Evolutionary conservation across 2,888 invertebrate species (phyloP).

Genomic region (Saturnia pavonia): DNA sequence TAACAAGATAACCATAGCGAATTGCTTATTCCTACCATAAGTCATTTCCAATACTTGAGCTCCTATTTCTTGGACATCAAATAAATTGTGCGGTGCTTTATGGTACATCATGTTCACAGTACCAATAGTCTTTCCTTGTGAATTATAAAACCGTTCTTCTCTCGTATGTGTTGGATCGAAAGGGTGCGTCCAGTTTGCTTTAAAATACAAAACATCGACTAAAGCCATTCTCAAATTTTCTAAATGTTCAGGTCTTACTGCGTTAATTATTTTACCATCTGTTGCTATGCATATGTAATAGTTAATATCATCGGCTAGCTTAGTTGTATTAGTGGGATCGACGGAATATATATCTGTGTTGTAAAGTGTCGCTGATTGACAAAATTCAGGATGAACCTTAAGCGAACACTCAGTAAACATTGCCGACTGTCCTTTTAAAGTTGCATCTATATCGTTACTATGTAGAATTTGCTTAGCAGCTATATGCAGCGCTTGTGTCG

Average conservation of each 20-base stretch:
- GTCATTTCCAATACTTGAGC: conserved; percentile 86
- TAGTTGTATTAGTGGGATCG: conserved; percentile 77
- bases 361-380: conserved; percentile 70
- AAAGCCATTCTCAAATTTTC: conserved; percentile 80
- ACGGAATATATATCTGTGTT: conserved; percentile 79
- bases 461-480: conserved; percentile 55
- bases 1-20: conserved; percentile 84
- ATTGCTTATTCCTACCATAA: conserved; percentile 83
- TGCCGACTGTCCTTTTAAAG: conserved; percentile 57
- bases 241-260: conserved; percentile 77
- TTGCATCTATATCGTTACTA: conserved; percentile 54
- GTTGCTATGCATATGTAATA: conserved; percentile 85
- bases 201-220: conserved; percentile 86
- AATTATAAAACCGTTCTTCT: conserved; percentile 81
- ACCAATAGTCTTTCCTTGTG: conserved; percentile 76
- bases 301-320: conserved; percentile 83
- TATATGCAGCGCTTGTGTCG: conserved; percentile 62
- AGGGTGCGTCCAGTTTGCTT: conserved; percentile 86
- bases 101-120: conserved; percentile 89
- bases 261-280: conserved; percentile 84
- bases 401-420: conserved; percentile 62
- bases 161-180: conserved; percentile 83
- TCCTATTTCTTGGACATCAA: conserved; percentile 76
- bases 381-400: conserved; percentile 66
- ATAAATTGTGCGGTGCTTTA: conserved; percentile 80